These are phyloP conservation scores for Alca torda DNA, from an alignment of 2,797 vertebrate species.

Conservation along the genomic window DNA sequence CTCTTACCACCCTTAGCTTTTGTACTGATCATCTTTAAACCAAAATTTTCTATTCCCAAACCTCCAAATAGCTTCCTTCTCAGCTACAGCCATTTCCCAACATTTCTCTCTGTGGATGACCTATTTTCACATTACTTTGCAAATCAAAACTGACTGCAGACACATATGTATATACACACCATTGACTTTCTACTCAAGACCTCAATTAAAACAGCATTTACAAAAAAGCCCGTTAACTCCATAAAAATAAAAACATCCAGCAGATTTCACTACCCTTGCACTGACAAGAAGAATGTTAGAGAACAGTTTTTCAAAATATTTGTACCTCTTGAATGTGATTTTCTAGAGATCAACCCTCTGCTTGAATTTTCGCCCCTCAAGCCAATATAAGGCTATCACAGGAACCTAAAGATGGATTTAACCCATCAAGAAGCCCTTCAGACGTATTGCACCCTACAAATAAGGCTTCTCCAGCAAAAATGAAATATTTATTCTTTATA, in stretches of 20 bases:
- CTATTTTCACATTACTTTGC: conserved; percentile 60
- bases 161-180: conserved; percentile 52
- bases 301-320: neutral
- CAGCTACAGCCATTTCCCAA: conserved; percentile 18
- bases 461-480: neutral
- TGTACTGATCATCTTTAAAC: neutral
- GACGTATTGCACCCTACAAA: neutral
- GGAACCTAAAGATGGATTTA: neutral
- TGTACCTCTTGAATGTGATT: neutral
- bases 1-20: neutral
- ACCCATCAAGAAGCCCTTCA: neutral
- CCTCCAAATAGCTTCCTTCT: neutral
- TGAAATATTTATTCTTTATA: neutral
- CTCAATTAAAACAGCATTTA: conserved; percentile 57
- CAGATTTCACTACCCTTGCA: neutral
- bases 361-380: neutral
- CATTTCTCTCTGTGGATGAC: conserved; percentile 36
- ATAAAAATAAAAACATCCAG: conserved; percentile 30
- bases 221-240: neutral
- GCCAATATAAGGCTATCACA: neutral
- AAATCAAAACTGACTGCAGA: conserved; percentile 65
- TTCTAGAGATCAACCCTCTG: neutral
- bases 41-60: neutral
- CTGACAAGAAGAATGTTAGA: neutral
- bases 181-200: conserved; percentile 52